A percentile compares a stretch with the other conserved stretches of the same genome.
phyloP scores from a whole-genome alignment of 2,888 invertebrate genomes.

The Erpobdella octoculata region DNA sequence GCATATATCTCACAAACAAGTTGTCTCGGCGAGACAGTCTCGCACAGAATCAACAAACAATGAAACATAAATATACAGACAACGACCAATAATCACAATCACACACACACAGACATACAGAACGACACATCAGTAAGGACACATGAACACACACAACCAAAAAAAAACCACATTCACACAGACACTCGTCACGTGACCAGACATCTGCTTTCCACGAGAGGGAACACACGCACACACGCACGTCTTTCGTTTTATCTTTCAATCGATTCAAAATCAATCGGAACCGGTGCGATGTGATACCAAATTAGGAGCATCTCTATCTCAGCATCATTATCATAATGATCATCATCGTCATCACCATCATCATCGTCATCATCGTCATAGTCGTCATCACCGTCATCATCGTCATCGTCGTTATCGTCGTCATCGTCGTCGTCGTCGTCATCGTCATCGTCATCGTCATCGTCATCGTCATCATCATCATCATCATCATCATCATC shows the following conservation, averaged over 20 bases:
- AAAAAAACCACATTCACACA: too few species aligned
- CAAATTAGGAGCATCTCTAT: too few species aligned
- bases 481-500: constrained; percentile 22
- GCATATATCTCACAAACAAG: neutral
- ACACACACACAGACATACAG: constrained; percentile 28
- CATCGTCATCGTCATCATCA: constrained; percentile 14
- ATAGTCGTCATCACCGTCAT: neutral
- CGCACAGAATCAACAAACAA: too few species aligned
- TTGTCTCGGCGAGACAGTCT: too few species aligned
- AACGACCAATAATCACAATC: constrained; percentile 21
- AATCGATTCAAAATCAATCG: too few species aligned
- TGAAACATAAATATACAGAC: constrained; percentile 23
- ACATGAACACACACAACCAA: constrained; percentile 23
- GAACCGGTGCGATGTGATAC: too few species aligned
- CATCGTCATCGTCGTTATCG: constrained; percentile 18
- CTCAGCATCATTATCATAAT: too few species aligned
- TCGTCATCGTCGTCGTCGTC: constrained; percentile 22
- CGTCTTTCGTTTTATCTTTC: too few species aligned
- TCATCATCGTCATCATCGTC: neutral
- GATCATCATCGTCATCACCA: neutral
- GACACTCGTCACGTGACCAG: too few species aligned
- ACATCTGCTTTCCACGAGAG: too few species aligned
- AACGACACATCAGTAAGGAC: constrained; percentile 20
- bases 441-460: constrained; percentile 19
- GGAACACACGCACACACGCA: too few species aligned